Base-by-base conservation (phyloP, 2,797 vertebrate genomes). In the Sebastolobus altivelis region DNA sequence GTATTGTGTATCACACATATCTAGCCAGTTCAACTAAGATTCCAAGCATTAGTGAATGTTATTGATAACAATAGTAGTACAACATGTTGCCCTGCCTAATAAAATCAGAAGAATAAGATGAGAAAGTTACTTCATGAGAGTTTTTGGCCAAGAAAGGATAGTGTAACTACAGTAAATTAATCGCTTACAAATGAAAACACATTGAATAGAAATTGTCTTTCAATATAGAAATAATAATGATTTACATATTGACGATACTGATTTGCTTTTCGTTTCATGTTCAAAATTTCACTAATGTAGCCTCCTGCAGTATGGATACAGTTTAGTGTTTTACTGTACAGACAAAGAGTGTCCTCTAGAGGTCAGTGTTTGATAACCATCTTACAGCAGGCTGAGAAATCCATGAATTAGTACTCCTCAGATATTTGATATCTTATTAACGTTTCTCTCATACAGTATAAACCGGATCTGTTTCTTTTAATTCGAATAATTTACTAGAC, bases 341-440 rank as follows among this genome's bases (percentile, higher is more conserved):
- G 10, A 1, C 37, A 8, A 0, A 12, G 0, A 14, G 1, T 49
- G 60, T 81, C 91, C 93, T 60, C 78, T 83, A 91, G 93, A 71
- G 86, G 93, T 71, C 92, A 84, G 78, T 78, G n/a, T 80, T 84
- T 65, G 22, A 80, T 73, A 67, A 73, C 1, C 29, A 33, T 2
- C 1, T 38, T 38, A 33, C 2, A 22, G 49, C 12, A 25, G 62
- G 35, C 5, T 7, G 25, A 46, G 16, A 54, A 40, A 65, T 18
- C 6, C 13, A 0, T 68, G 3, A n/a, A 25, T 35, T 38, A 25
- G 5, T 4, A 22, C 16, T 75, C 2, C 9, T 43, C 5, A 46
- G 25, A 22, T 18, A 65, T 68, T 55, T 70, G 8, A 65, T 6
- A 33, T 63, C 4, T 35, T 0, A 12, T 8, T n/a, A 52, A 12